Evolutionary conservation across 2,888 invertebrate species (phyloP).

Genomic region (Lepetodrilus schrolli): DNA sequence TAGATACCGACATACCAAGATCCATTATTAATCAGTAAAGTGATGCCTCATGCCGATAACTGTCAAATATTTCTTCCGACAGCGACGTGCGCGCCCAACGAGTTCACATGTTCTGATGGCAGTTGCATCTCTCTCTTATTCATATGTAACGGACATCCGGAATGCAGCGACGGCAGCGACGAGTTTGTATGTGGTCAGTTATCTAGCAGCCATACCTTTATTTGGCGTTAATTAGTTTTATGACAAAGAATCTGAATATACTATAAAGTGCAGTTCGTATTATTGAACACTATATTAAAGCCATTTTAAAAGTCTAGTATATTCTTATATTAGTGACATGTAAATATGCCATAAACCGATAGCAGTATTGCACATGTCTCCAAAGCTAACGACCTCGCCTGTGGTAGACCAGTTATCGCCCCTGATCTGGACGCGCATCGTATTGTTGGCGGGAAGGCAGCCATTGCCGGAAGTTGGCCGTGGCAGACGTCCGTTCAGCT

Average conservation of each 20-base stretch:
- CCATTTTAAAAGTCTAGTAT: too few species aligned
- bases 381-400: slow-evolving; percentile 32
- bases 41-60: too few species aligned
- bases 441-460: slow-evolving; percentile 73
- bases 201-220: neutral
- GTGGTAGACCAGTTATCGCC: slow-evolving; percentile 51
- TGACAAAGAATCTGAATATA: too few species aligned
- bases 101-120: slow-evolving; percentile 54
- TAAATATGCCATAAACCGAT: too few species aligned
- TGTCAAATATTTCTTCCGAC: too few species aligned
- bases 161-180: slow-evolving; percentile 55
- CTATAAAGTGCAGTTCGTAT: too few species aligned
- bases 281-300: too few species aligned
- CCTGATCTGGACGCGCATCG: slow-evolving; percentile 49
- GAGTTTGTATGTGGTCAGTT: slow-evolving; percentile 57
- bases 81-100: slow-evolving; percentile 45
- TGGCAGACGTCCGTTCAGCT: slow-evolving; percentile 71
- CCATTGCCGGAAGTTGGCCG: slow-evolving; percentile 71
- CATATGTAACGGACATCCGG: slow-evolving; percentile 54
- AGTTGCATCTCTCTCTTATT: slow-evolving; percentile 47
- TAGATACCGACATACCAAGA: too few species aligned
- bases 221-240: too few species aligned
- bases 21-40: too few species aligned
- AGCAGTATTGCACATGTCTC: too few species aligned
- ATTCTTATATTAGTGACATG: neutral